Percentiles rank a stretch among this genome's conserved stretches.
These are phyloP conservation scores for Sminthurides aquaticus DNA, from an alignment of 2,888 invertebrate genomes.

Conservation along the genomic window DNA sequence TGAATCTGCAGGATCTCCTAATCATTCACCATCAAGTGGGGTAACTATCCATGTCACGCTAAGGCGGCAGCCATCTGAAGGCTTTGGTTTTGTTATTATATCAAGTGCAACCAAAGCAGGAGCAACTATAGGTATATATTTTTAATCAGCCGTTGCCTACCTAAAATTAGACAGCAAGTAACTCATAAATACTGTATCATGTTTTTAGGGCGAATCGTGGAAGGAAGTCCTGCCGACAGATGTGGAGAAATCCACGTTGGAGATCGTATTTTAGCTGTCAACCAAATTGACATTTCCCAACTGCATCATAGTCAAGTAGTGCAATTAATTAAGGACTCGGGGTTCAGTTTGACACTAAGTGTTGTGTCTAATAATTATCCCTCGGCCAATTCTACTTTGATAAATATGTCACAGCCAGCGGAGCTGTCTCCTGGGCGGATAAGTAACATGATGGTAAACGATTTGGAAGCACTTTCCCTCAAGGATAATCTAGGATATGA, in stretches of 20 bases:
- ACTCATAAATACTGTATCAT: not conserved
- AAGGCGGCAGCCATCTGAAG: conserved; percentile 82
- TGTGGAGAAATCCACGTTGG: conserved; percentile 86
- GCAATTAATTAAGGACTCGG: conserved; percentile 93
- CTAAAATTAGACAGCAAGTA: too few relatives aligned
- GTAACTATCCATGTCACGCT: conserved; percentile 87
- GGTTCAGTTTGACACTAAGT: conserved; percentile 66
- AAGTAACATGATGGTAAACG: conserved; percentile 27
- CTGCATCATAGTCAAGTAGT: conserved; percentile 95
- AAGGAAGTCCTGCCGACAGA: conserved; percentile 89
- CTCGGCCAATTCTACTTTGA: conserved; percentile 19
- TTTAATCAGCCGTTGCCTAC: not conserved
- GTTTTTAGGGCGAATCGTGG: conserved; percentile 76
- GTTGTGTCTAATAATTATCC: conserved; percentile 28
- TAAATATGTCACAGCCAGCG: conserved; percentile 21
- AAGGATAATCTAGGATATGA: conserved; percentile 37
- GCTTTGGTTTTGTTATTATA: conserved; percentile 98
- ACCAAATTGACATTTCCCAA: conserved; percentile 81
- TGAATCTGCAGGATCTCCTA: conserved; percentile 23
- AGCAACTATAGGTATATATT: conserved; percentile 69
- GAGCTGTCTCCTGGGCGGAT: conserved; percentile 27
- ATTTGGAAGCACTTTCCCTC: conserved; percentile 35
- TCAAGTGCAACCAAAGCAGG: conserved; percentile 85
- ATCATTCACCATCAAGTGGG: conserved; percentile 26
- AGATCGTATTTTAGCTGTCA: conserved; percentile 91